Evolutionary conservation across 2,113 vertebrate species (phyloP).

Genomic region (Merops nubicus): DNA sequence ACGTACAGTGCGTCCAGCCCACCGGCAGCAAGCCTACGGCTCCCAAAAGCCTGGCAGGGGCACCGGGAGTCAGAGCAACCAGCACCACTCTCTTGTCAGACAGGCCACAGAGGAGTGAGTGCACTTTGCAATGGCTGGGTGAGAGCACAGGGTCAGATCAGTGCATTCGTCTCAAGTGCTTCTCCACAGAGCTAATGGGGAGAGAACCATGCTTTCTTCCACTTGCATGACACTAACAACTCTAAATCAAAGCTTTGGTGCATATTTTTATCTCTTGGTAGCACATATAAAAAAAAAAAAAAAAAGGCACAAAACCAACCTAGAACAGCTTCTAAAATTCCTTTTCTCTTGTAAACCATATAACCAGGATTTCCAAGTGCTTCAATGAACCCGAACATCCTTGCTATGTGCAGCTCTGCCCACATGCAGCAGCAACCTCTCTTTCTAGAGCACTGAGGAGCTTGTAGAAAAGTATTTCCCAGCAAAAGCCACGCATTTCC

Average conservation of each 20-base stretch:
- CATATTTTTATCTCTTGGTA: not conserved
- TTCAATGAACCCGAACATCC: conserved; percentile 18
- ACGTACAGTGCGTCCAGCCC: not conserved
- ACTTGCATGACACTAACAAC: not conserved
- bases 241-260: not conserved
- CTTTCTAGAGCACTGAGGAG: not conserved
- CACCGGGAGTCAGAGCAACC: not conserved
- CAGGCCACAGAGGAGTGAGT: not conserved
- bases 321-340: not conserved
- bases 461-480: conserved; percentile 1
- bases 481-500: conserved; percentile 33
- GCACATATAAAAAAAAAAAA: no score
- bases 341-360: not conserved
- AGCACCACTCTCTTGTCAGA: not conserved
- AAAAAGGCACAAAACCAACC: not conserved
- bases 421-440: conserved; percentile 35
- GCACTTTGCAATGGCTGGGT: not conserved
- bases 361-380: conserved; percentile 13
- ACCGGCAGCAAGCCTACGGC: not conserved
- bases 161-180: not conserved
- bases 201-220: not conserved
- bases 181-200: not conserved
- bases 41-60: conserved; percentile 6
- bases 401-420: conserved; percentile 23
- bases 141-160: not conserved